Conservation (phyloP, 2,113 vertebrate species). For the Himantopus leucocephalus region DNA sequence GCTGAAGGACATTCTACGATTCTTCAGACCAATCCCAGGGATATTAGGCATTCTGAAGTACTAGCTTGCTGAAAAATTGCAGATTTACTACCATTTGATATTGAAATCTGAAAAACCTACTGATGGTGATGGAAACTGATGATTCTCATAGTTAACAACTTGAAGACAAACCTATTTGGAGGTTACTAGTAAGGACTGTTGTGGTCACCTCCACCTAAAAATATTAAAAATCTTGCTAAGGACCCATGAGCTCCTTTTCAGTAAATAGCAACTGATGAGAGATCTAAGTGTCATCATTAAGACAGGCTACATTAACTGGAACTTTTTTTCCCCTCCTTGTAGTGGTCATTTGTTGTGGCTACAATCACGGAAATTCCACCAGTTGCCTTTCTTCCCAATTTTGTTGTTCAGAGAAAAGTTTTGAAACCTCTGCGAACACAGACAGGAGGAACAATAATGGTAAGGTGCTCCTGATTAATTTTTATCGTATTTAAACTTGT, state of each 20-base stretch:
- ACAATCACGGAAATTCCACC: slow-evolving; percentile 96
- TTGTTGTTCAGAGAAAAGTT: slow-evolving; percentile 92
- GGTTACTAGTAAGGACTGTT: not conserved
- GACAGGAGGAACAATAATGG: slow-evolving; percentile 97
- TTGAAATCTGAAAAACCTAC: not conserved
- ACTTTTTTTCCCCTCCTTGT: not conserved
- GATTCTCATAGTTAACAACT: not conserved
- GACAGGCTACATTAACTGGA: not conserved
- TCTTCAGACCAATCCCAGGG: not conserved
- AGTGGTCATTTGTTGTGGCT: slow-evolving; percentile 95
- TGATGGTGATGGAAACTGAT: not conserved
- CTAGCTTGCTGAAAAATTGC: not conserved
- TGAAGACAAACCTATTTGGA: not conserved
- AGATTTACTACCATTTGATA: not conserved
- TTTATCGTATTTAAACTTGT: rapidly evolving
- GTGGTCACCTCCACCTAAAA: not conserved
- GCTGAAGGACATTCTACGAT: not conserved
- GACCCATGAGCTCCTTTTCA: not conserved
- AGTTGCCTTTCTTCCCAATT: slow-evolving; percentile 91
- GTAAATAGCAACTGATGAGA: not conserved
- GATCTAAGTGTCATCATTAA: not conserved
- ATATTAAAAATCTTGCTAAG: not conserved
- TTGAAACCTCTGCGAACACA: slow-evolving; percentile 89
- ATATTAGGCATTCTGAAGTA: not conserved
- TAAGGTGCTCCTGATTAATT: slow-evolving; percentile 52